These are phyloP conservation scores for Zaprionus lachaisei DNA, from an alignment of 1,140 invertebrate species.

Conservation along the genomic window DNA sequence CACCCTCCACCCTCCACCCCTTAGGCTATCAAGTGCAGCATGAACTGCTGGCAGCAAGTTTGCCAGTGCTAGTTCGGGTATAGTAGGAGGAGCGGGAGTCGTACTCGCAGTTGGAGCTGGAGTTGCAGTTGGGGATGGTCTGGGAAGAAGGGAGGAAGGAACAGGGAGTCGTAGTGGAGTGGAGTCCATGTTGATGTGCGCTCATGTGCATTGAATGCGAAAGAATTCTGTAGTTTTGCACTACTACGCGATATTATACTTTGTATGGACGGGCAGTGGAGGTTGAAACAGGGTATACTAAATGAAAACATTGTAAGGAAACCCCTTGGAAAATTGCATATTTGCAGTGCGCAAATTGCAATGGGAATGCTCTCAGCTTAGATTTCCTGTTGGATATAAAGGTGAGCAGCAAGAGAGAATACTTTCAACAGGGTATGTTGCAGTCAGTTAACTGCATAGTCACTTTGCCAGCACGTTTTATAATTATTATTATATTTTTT, in stretches of 20 bases:
- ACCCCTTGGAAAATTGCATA: background rate
- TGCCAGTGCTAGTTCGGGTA: background rate
- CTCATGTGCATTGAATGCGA: conserved; percentile 82
- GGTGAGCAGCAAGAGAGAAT: background rate
- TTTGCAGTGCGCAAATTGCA: background rate
- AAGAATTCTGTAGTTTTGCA: conserved; percentile 69
- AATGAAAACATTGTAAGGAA: conserved; percentile 3
- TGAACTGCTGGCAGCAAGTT: conserved; percentile 15
- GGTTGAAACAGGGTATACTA: conserved; percentile 22
- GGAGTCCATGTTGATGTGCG: conserved; percentile 50
- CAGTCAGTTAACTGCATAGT: background rate
- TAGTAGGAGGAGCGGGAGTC: conserved; percentile 6
- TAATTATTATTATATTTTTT: conserved; percentile 26
- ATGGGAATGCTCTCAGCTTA: no score
- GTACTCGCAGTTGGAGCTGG: conserved; percentile 3
- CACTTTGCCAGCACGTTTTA: conserved; percentile 31
- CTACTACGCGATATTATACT: conserved; percentile 70
- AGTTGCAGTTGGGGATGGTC: conserved; percentile 3
- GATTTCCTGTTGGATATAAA: background rate
- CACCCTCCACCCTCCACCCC: background rate
- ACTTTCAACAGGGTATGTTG: conserved; percentile 6
- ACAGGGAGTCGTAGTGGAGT: conserved; percentile 40
- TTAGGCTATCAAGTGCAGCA: conserved; percentile 31
- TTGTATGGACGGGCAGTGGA: conserved; percentile 7
- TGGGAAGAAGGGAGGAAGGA: background rate